These are phyloP conservation scores for Mya arenaria DNA, from an alignment of 1,140 invertebrate genomes.

Conservation along the genomic window DNA sequence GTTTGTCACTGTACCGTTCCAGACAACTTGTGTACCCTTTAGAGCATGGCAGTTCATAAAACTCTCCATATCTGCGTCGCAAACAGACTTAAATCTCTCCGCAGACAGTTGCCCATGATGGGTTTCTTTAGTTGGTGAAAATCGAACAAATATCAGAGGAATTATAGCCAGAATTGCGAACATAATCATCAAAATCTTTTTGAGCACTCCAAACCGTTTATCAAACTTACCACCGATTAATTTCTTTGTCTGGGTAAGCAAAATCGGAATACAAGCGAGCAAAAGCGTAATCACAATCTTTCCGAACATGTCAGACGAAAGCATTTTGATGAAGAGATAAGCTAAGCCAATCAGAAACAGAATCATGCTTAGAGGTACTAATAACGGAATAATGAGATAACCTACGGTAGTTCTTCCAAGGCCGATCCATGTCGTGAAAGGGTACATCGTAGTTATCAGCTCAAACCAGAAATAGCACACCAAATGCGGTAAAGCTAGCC, in stretches of 20 bases:
- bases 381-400: constrained; percentile 71
- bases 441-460: constrained; percentile 80
- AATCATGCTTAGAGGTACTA: constrained; percentile 69
- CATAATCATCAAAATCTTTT: constrained; percentile 70
- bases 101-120: constrained; percentile 57
- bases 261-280: constrained; percentile 66
- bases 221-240: constrained; percentile 70
- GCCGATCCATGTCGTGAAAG: constrained; percentile 88
- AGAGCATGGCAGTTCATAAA: constrained; percentile 68
- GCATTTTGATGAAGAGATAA: constrained; percentile 62
- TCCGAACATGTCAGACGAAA: constrained; percentile 70
- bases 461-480: constrained; percentile 94
- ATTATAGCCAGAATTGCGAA: constrained; percentile 71
- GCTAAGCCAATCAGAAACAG: constrained; percentile 55
- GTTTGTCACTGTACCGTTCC: constrained; percentile 64
- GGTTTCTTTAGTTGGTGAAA: constrained; percentile 58
- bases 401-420: constrained; percentile 88
- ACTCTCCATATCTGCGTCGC: constrained; percentile 56
- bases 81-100: constrained; percentile 64
- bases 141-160: constrained; percentile 70
- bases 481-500: constrained; percentile 90
- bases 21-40: constrained; percentile 66
- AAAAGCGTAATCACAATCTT: constrained; percentile 72
- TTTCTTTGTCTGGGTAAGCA: constrained; percentile 71
- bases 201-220: constrained; percentile 61